These are phyloP conservation scores for Patella depressa DNA, from an alignment of 2,888 invertebrate species.

Conservation along the genomic window DNA sequence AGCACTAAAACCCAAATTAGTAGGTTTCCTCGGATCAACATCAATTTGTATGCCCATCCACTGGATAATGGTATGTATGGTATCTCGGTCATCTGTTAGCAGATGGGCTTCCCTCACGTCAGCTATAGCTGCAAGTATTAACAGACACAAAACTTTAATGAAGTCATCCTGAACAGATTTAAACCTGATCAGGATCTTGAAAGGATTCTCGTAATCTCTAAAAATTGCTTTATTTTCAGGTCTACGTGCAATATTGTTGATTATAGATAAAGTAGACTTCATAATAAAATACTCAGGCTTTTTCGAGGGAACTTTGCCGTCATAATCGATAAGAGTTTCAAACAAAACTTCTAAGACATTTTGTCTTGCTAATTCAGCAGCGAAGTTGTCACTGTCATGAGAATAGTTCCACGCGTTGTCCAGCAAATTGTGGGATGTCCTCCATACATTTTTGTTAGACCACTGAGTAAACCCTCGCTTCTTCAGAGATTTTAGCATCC, in stretches of 20 bases:
- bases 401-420: constrained; percentile 1
- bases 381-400: not conserved
- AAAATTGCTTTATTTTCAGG: not conserved
- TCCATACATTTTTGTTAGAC: not conserved
- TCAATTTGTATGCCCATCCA: not conserved
- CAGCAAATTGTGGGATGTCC: not conserved
- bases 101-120: not conserved
- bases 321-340: not conserved
- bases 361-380: not conserved
- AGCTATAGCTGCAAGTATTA: not conserved
- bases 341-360: not conserved
- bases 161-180: not conserved
- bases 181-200: not conserved
- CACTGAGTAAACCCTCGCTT: not conserved
- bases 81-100: not conserved
- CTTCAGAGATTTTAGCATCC: not conserved
- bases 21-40: not conserved
- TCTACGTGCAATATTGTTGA: not conserved
- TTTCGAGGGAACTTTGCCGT: not conserved
- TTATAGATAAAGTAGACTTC: not conserved
- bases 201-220: not conserved
- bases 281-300: not conserved
- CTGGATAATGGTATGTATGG: not conserved
- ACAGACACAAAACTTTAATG: not conserved
- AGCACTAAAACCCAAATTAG: not conserved